A percentile compares a stretch with the other conserved stretches of the same genome.
phyloP scores from a whole-genome alignment of 2,888 invertebrate genomes.

The Hesperia comma region DNA sequence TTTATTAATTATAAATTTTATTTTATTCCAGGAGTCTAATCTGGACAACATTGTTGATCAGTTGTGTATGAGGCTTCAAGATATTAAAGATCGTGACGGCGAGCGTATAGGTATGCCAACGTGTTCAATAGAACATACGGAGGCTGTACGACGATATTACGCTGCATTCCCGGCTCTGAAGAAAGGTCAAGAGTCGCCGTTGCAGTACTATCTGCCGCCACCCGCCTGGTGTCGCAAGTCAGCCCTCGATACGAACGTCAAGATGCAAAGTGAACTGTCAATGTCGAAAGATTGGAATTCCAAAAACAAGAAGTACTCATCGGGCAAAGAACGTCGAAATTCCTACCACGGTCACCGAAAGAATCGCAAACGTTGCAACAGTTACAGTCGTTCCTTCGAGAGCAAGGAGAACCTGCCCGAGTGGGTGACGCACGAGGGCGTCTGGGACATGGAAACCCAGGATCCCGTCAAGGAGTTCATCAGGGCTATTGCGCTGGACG shows the following conservation, averaged over 20 bases:
- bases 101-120: constrained; percentile 80
- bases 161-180: constrained; percentile 90
- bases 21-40: constrained; percentile 87
- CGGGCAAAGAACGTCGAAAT: constrained; percentile 75
- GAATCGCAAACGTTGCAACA: constrained; percentile 69
- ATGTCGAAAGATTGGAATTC: constrained; percentile 68
- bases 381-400: constrained; percentile 73
- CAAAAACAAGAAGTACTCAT: constrained; percentile 66
- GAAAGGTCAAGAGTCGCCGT: constrained; percentile 75
- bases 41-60: constrained; percentile 93
- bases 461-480: constrained; percentile 80
- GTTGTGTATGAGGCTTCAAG: constrained; percentile 90
- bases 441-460: constrained; percentile 79
- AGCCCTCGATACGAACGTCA: constrained; percentile 58
- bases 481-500: constrained; percentile 74
- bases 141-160: constrained; percentile 90
- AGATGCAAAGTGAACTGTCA: constrained; percentile 73
- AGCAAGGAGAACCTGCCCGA: constrained; percentile 78
- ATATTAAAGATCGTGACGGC: constrained; percentile 82
- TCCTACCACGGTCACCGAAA: constrained; percentile 72
- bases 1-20: constrained; percentile 15
- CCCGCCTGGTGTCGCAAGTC: constrained; percentile 76
- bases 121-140: constrained; percentile 81
- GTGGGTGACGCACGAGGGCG: constrained; percentile 82
- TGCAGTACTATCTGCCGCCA: constrained; percentile 75